These are phyloP conservation scores for Anolis carolinensis DNA, from an alignment of 2,113 vertebrate species.

Conservation along the genomic window DNA sequence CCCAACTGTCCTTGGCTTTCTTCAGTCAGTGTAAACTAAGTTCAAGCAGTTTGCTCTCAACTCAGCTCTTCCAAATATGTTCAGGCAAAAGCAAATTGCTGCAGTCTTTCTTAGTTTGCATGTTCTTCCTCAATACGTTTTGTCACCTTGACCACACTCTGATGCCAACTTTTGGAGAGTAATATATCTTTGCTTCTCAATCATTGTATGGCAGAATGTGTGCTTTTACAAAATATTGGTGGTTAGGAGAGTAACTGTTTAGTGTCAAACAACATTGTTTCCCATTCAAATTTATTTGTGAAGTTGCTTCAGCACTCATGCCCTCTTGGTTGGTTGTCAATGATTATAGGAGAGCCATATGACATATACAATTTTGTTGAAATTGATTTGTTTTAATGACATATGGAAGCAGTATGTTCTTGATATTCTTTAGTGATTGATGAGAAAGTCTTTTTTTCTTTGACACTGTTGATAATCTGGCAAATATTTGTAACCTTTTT, in stretches of 20 bases:
- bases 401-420: neutral
- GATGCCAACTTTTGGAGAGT: too few species aligned
- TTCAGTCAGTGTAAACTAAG: too few species aligned
- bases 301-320: neutral
- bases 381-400: neutral
- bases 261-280: neutral
- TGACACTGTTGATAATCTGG: rapidly evolving
- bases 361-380: neutral
- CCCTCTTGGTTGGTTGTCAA: rapidly evolving
- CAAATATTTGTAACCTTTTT: neutral
- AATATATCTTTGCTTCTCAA: too few species aligned
- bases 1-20: too few species aligned
- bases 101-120: too few species aligned
- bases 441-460: rapidly evolving
- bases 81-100: too few species aligned
- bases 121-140: too few species aligned
- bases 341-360: rapidly evolving
- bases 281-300: neutral
- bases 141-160: too few species aligned
- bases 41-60: too few species aligned
- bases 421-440: neutral
- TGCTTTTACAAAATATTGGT: too few species aligned
- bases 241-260: neutral
- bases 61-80: too few species aligned
- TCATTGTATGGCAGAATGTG: too few species aligned